Evolutionary conservation across 2,113 vertebrate genomes (phyloP).

Genomic region (Laticauda laticaudata): DNA sequence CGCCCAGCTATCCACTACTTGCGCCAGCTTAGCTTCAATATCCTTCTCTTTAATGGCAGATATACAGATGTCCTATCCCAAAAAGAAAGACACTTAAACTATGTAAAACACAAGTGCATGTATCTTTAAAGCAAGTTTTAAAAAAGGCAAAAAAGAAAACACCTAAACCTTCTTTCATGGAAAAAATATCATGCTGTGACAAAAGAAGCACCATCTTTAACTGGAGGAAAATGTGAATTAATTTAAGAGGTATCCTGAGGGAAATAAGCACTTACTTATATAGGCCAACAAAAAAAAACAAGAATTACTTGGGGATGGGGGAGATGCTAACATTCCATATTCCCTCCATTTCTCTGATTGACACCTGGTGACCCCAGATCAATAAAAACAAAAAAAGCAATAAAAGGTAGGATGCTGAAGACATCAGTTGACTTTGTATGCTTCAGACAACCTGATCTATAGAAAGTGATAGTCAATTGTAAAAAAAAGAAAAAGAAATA

Average conservation of each 20-base stretch:
- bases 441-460: background rate
- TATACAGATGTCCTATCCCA: constrained; percentile 76
- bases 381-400: background rate
- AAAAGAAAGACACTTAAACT: constrained; percentile 1
- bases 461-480: background rate
- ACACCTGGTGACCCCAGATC: background rate
- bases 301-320: background rate
- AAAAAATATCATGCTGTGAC: background rate
- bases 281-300: background rate
- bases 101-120: background rate
- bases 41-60: constrained; percentile 80
- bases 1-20: constrained; percentile 71
- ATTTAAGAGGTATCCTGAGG: background rate
- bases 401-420: background rate
- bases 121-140: background rate
- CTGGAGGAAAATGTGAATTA: background rate
- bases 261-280: background rate
- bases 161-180: background rate
- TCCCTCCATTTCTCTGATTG: background rate
- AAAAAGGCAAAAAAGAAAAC: background rate
- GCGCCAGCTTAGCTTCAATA: constrained; percentile 75
- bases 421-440: background rate
- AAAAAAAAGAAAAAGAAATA: background rate
- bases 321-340: background rate
- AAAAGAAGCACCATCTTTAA: background rate